Base-by-base conservation (phyloP, 2,888 invertebrate genomes). In the Stenoptilia bipunctidactyla region DNA sequence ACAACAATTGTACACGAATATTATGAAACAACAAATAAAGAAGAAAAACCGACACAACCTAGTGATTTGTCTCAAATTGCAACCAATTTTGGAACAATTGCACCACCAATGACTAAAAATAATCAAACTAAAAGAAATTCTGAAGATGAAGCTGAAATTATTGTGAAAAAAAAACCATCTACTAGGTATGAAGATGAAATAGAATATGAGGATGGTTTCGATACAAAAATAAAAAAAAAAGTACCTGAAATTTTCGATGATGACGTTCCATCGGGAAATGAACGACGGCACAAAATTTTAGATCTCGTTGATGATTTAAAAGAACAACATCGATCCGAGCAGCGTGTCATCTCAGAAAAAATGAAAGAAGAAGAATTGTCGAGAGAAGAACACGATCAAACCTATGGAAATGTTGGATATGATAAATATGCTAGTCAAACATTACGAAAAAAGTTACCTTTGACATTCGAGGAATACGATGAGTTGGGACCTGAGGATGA, bases 261-360 rank as follows among this genome's bases (percentile, higher is more conserved):
- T 30, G 71, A 73, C 30, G n/a, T n/a, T n/a, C 58, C 58, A 36
- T 61, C 42, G 40, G 73, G 75, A 53, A 72, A 53, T 38, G 79
- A 79, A 53, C 75, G 61, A 42, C 80, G 80, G 50, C 60, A 66
- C 2, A 64, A 58, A 41, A 70, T 83, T 45, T 53, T 83, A 30
- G 61, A 62, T 12, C 64, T 65, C 40, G 79, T 83, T 3, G 82
- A 83, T 41, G 70, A 73, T 34, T 50, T 83, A 10, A 83, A 80
- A 56, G 55, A 61, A 42, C 61, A 76, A 13, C 83, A 83, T 42
- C 69, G 64, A 10, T 49, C 61, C 46, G 82, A 83, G 54, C 77
- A 79, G 46, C 62, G 61, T 48, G 47, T 49, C 1, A 66, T 80
- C 51, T 62, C 68, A 9, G 75, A 80, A 43, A 75, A 66, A 51